phyloP scores from a whole-genome alignment of 2,888 invertebrate species.

The Tiliacea aurago region DNA sequence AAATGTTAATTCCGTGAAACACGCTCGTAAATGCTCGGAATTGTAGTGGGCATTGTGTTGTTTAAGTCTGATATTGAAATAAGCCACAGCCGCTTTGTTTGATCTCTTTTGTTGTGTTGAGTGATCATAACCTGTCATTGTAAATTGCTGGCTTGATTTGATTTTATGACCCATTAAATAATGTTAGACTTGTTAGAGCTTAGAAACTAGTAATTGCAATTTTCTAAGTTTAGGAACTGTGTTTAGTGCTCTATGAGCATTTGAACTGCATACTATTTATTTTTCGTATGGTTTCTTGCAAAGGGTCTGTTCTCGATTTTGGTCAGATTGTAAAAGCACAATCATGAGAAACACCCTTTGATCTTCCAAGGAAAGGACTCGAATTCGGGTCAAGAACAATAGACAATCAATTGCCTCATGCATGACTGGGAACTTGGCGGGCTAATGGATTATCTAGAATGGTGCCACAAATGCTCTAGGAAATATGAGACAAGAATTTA shows the following conservation, averaged over 20 bases:
- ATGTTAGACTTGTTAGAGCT: slow-evolving; percentile 34
- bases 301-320: neutral
- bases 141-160: slow-evolving; percentile 59
- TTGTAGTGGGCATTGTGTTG: slow-evolving; percentile 78
- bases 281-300: slow-evolving; percentile 2
- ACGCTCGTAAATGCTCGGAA: slow-evolving; percentile 80
- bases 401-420: neutral
- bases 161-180: slow-evolving; percentile 54
- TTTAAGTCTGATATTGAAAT: slow-evolving; percentile 79
- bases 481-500: neutral
- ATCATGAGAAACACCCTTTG: neutral
- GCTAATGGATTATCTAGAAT: neutral
- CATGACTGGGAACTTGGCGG: neutral
- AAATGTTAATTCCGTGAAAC: slow-evolving; percentile 85
- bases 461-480: neutral
- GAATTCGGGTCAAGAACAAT: slow-evolving; percentile 13
- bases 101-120: slow-evolving; percentile 72
- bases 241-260: slow-evolving; percentile 29
- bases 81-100: slow-evolving; percentile 75
- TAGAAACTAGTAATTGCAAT: slow-evolving; percentile 31
- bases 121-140: slow-evolving; percentile 65
- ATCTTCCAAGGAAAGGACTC: neutral
- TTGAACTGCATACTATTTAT: slow-evolving; percentile 18
- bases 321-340: neutral
- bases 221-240: slow-evolving; percentile 35